phyloP scores from a whole-genome alignment of 2,797 vertebrate genomes.

The Melanotaenia pygmaea region DNA sequence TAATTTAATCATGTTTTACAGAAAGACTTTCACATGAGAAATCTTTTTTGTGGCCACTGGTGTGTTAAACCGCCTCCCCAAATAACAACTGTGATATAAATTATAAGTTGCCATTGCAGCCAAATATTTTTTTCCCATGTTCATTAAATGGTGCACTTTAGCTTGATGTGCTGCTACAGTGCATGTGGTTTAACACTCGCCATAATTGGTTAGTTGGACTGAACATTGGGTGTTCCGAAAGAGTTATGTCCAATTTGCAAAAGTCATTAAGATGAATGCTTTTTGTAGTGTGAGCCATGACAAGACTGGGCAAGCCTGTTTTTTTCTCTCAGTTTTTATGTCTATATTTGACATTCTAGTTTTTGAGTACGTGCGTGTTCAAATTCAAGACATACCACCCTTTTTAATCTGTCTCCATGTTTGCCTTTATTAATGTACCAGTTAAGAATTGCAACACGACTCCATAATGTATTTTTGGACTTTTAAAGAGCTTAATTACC shows the following conservation, averaged over 20 bases:
- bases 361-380: constrained; percentile 27
- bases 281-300: constrained; percentile 73
- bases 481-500: constrained; percentile 79
- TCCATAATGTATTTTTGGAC: constrained; percentile 75
- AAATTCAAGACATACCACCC: constrained; percentile 61
- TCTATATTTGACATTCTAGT: constrained; percentile 45
- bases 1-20: constrained; percentile 61
- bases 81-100: constrained; percentile 79
- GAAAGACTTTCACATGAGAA: constrained; percentile 76
- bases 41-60: constrained; percentile 56
- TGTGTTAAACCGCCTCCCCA: constrained; percentile 53
- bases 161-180: constrained; percentile 75
- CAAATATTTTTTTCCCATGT: constrained; percentile 83
- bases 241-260: constrained; percentile 83
- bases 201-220: constrained; percentile 82
- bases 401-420: constrained; percentile 68
- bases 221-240: constrained; percentile 77
- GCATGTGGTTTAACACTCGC: constrained; percentile 79
- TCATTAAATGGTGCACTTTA: constrained; percentile 81
- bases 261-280: constrained; percentile 75
- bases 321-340: constrained; percentile 41
- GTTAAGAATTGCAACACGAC: constrained; percentile 71
- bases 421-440: constrained; percentile 79
- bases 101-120: constrained; percentile 77
- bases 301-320: constrained; percentile 66